These are phyloP conservation scores for Anabacerthia variegaticeps DNA, from an alignment of 2,797 vertebrate genomes.

Conservation along the genomic window DNA sequence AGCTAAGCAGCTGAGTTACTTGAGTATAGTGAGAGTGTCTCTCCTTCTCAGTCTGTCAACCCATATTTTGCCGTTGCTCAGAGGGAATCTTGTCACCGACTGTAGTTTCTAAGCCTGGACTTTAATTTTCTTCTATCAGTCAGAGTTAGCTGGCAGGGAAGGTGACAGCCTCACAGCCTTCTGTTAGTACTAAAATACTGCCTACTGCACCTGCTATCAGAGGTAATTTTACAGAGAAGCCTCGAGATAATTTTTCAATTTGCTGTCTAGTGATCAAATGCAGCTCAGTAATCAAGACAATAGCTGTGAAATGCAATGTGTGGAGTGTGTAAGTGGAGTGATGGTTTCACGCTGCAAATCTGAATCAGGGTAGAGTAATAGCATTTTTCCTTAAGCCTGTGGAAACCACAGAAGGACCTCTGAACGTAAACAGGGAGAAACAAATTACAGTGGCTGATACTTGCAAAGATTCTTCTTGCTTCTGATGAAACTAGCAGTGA, in stretches of 20 bases:
- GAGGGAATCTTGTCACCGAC: not conserved
- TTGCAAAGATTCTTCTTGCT: not conserved
- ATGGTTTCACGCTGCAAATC: not conserved
- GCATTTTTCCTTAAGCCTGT: not conserved
- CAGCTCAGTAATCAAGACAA: slow-evolving; percentile 61
- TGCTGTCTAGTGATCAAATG: slow-evolving; percentile 62
- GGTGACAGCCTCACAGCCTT: slow-evolving; percentile 19
- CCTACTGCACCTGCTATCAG: slow-evolving; percentile 51
- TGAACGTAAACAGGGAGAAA: not conserved
- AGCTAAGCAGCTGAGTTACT: not conserved
- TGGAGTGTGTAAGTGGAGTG: not conserved
- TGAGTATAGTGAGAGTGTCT: not conserved
- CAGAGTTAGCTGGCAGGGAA: not conserved
- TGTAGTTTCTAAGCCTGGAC: not conserved
- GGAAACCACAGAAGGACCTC: slow-evolving; percentile 10
- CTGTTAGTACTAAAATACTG: slow-evolving; percentile 25
- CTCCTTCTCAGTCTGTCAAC: not conserved
- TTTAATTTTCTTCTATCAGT: slow-evolving; percentile 10
- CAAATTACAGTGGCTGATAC: not conserved
- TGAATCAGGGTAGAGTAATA: slow-evolving; percentile 10
- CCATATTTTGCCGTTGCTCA: not conserved
- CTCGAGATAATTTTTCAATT: slow-evolving; percentile 68
- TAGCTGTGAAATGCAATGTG: not conserved
- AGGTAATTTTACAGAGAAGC: slow-evolving; percentile 60
- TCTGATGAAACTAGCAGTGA: not conserved